These are phyloP conservation scores for Nemopilema nomurai DNA, from an alignment of 30 jellyfish, hydroid and myxozoan genomes.

Conservation along the genomic window DNA sequence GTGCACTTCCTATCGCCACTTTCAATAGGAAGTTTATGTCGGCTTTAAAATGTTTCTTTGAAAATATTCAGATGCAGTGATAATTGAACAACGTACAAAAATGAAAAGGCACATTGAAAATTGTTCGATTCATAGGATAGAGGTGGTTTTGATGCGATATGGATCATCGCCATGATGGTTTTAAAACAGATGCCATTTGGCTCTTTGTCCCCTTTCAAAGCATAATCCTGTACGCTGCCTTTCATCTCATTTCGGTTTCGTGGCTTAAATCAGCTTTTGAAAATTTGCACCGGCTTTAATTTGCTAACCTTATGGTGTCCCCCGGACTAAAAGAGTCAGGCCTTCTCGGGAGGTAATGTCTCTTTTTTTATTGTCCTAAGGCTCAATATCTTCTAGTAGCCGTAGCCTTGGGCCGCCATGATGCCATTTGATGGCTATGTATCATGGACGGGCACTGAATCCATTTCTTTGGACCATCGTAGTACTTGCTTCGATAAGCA, in stretches of 20 bases:
- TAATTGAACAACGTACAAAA: background rate
- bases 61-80: background rate
- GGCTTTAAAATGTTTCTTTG: background rate
- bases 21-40: background rate
- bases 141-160: constrained; percentile 13
- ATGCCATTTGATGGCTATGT: too few species aligned
- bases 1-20: background rate
- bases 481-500: too few species aligned
- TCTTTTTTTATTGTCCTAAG: too few species aligned
- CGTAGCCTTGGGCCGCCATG: too few species aligned
- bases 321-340: background rate
- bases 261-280: background rate
- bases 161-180: constrained; percentile 3
- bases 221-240: constrained; percentile 8
- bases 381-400: too few species aligned
- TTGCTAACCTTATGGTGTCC: background rate
- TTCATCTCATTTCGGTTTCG: constrained; percentile 17
- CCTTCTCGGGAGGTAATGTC: background rate
- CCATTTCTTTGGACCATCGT: too few species aligned
- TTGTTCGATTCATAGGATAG: constrained; percentile 23
- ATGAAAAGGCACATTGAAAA: constrained; percentile 28
- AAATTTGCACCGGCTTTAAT: background rate
- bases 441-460: too few species aligned
- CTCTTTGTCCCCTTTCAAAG: background rate
- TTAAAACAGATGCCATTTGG: constrained; percentile 4